phyloP scores from a whole-genome alignment of 2,888 invertebrate species.

The Hydriomena furcata region DNA sequence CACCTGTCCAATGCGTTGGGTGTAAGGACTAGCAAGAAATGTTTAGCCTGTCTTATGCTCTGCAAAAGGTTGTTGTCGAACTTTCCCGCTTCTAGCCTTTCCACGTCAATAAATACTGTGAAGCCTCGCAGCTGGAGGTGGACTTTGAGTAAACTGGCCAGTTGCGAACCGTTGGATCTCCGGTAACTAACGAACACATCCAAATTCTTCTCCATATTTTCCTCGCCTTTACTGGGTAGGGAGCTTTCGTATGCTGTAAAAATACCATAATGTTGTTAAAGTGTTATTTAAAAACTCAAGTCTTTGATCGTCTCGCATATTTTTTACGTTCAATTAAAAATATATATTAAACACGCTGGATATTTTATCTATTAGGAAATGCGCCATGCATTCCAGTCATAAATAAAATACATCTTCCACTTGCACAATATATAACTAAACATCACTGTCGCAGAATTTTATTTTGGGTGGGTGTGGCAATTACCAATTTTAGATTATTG shows the following conservation, averaged over 20 bases:
- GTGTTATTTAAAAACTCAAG: slow-evolving; percentile 20
- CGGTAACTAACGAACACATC: slow-evolving; percentile 99
- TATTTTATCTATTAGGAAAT: slow-evolving; percentile 2
- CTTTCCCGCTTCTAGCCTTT: slow-evolving; percentile 98
- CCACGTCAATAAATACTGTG: slow-evolving; percentile 99
- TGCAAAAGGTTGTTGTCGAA: slow-evolving; percentile 98
- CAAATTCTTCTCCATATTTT: slow-evolving; percentile 93
- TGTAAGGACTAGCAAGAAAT: slow-evolving; percentile 97
- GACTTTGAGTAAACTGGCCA: slow-evolving; percentile 97
- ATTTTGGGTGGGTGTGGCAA: too few relatives aligned
- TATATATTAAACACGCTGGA: slow-evolving; percentile 21
- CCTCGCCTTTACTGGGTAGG: slow-evolving; percentile 87
- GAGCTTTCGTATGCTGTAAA: slow-evolving; percentile 86
- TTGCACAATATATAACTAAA: too few relatives aligned
- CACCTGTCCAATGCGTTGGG: slow-evolving; percentile 97
- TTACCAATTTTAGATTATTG: too few relatives aligned
- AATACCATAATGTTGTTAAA: slow-evolving; percentile 18
- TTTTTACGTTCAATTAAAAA: slow-evolving; percentile 26
- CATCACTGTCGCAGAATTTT: too few relatives aligned
- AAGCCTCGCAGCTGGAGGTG: slow-evolving; percentile 98
- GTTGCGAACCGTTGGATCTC: slow-evolving; percentile 97
- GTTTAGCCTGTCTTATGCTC: slow-evolving; percentile 97
- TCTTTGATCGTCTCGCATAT: slow-evolving; percentile 31
- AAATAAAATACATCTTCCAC: too few relatives aligned
- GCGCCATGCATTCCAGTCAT: too few relatives aligned